Base-by-base conservation (phyloP, 2,888 invertebrate genomes). In the Leptogaster cylindrica region DNA sequence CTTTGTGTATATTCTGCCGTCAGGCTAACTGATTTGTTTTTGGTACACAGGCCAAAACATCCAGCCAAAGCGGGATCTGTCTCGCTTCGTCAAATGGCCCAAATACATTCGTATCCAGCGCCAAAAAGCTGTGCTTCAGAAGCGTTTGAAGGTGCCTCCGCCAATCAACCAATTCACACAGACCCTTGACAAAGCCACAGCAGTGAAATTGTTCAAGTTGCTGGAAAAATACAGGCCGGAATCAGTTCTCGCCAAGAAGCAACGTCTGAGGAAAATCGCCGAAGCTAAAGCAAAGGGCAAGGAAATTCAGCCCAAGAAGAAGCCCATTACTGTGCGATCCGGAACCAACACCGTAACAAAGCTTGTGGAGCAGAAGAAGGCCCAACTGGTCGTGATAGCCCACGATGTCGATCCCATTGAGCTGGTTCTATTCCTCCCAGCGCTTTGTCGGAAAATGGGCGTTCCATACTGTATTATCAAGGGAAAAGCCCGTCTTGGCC, bases 391-490 rank as follows among this genome's bases (percentile, higher is more conserved):
- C 14, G 91, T 97, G 75, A 97, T 99, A 77, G 95, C 99, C 65
- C 97, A 97, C 78, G 97, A 99, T 86, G 97, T 98, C 31, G 98
- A 99, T 80, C 99, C 99, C 31, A 89, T 99, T 81, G 99, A 99
- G 96, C 84, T 99, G 79, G 98, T 99, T 2, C 85, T 99, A 36
- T 98, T 95, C 87, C 85, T 99, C 78, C 99, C 99, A 41, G 95
- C 98, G 27, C 86, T 99, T 72, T 99, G 99, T 87, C 91, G 98
- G 75, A 99, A 98, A 84, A 99, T 99, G 98, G 97, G 97, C 69
- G 96, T 99, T n/a, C 98, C 99, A 14, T 99, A 99, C 83, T 98
- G 98, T 82, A 98, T 99, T 75, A 90, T 99, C 23, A 99, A 99
- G 84, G 96, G 97, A 78, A 99, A 99, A 83, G 95, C 98, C 39